Base-by-base conservation (phyloP, 2,888 invertebrate genomes). In the Hipparchia semele region DNA sequence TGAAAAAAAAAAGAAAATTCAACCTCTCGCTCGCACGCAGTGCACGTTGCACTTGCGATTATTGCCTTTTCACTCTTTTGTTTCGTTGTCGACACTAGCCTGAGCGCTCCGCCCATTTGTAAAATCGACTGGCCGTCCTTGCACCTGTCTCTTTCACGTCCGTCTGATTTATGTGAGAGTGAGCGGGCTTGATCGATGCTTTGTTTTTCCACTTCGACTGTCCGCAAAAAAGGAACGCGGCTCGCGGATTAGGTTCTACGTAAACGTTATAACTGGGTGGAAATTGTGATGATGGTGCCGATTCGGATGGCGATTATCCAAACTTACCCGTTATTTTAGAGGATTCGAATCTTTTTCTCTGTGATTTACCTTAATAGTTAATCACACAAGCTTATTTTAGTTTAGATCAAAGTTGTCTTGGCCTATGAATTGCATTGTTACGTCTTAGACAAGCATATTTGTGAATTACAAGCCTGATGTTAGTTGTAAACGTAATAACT, bases 131-230 rank as follows among this genome's bases (percentile, higher is more conserved):
- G 90, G 85, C 85, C 88, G 90, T 86, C 90, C 88, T 86, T 87
- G 90, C 92, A 91, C 91, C 93, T 92, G 93, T 94, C 94, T 91
- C 91, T 89, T 89, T 94, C 94, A 84, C 85, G 85, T 86, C 87
- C 89, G 87, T 83, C 90, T 92, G 94, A 94, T 93, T 93, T 92
- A 93, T 93, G 93, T 92, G 93, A 87, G 94, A 92, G 94, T 86
- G 94, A 94, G 87, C 90, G 90, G 88, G 89, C 88, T 91, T 94
- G 93, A 94, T 92, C 90, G 92, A 94, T 89, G 93, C 89, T 90
- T 91, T 89, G 92, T 91, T 90, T 65, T 91, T 88, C 88, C 85
- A 84, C 90, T 89, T 89, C 87, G 86, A 87, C 84, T 88, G 88
- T 87, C 84, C 82, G 83, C 79, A 79, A 87, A 89, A 88, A 87